These are phyloP conservation scores for Epistrophe grossulariae DNA, from an alignment of 2,888 invertebrate genomes.

Conservation along the genomic window DNA sequence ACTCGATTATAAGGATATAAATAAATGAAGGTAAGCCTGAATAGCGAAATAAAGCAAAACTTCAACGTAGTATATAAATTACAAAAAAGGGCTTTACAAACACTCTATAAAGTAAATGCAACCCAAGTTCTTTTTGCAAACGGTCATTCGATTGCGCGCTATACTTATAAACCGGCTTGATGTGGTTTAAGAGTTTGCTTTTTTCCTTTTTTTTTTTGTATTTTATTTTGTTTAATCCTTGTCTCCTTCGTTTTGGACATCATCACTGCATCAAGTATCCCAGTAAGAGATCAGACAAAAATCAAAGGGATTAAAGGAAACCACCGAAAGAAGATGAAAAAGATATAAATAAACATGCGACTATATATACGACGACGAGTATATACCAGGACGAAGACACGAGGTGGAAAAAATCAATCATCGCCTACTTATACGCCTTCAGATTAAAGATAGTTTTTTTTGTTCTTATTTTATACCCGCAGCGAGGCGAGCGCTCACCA, in stretches of 20 bases:
- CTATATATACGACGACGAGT: background rate
- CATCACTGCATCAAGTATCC: constrained; percentile 31
- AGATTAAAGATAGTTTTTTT: constrained; percentile 32
- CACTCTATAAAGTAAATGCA: constrained; percentile 77
- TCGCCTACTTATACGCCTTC: constrained; percentile 74
- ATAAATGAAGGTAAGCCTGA: constrained; percentile 67
- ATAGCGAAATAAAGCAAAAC: constrained; percentile 72
- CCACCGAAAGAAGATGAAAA: constrained; percentile 51
- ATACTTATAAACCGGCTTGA: constrained; percentile 52
- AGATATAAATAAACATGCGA: constrained; percentile 19
- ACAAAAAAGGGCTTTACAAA: constrained; percentile 76
- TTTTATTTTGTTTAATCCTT: constrained; percentile 36
- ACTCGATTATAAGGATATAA: constrained; percentile 70
- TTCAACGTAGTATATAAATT: constrained; percentile 76
- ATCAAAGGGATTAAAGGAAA: constrained; percentile 64
- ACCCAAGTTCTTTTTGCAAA: constrained; percentile 38
- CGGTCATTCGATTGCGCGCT: constrained; percentile 13
- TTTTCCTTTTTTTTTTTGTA: background rate
- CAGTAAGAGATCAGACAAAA: constrained; percentile 56
- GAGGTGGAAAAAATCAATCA: constrained; percentile 66
- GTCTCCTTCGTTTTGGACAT: constrained; percentile 36
- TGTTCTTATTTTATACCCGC: background rate
- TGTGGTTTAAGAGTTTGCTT: background rate
- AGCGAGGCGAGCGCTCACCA: background rate
- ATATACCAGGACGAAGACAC: constrained; percentile 4